Evolutionary conservation across 1,140 invertebrate genomes (phyloP), one percentile per base, ranked within the genome.

Genomic region (Drosophila parvula): DNA sequence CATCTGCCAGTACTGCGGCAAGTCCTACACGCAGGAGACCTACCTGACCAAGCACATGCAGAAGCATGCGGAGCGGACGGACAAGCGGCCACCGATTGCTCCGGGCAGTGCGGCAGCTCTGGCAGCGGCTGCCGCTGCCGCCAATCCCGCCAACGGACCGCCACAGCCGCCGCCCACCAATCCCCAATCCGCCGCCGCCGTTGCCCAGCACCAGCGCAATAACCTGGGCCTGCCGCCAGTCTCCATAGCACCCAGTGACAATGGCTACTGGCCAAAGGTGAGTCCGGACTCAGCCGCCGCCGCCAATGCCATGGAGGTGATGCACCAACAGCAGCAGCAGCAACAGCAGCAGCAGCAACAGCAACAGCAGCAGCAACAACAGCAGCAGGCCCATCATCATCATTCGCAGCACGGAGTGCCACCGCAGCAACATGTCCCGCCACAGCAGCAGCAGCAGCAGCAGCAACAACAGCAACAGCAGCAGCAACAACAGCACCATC

Each of bases 21-120:
- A 99, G 93, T 98, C 97, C 60, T 99, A 99, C 93, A 99, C 98
- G 7, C 98, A 99, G 93, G 98, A 99, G 93, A 99, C 98, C 14
- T 99, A 99, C 93, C 94, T 99, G 84, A 97, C 97, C 74, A 99
- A 99, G 92, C 99, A 99, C 92, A 99, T 99, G 98, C 97, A 99
- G 92, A 99, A 99, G 92, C 99, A 99, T 93, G 96, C 97, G 0
- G 97, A 98, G 83, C 93, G 97, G 68, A 96, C 97, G 55, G 97
- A 98, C 92, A 98, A 98, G 92, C 94, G 97, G 85, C 96, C 96
- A 32, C 96, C 96, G 0, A 97, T 97, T 62, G 90, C 53, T 14
- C 76, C 82, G 2, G 85, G 85, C 43, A 78, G 80, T 55, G 71
- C 79, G 9, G 76, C 71, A 9, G 78, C 79, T 1, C 65, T 62